Base-by-base conservation (phyloP, 2,888 invertebrate genomes). In the Caenorhabditis becei region DNA sequence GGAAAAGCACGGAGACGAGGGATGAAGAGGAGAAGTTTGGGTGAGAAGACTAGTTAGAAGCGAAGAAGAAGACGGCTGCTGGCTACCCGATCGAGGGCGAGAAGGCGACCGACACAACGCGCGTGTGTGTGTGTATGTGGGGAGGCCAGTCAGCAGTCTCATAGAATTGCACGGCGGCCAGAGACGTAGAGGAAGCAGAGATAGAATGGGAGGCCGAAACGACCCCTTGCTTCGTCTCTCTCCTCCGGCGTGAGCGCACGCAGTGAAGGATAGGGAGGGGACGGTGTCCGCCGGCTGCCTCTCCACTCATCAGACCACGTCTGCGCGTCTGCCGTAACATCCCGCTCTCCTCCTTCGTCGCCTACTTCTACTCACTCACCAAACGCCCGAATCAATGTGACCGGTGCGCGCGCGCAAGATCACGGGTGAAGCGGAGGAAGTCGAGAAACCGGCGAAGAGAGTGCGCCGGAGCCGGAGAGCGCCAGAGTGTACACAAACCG, bases 101-200 rank as follows among this genome's bases (percentile, higher is more conserved):
- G 66, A 66, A 75, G 65, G 66, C 75, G 66, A 66, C 75, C 66
- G 53, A 61, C 44, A 10, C 51, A 18, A 66, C 63, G 53, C 58
- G 72, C 61, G 67, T 79, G 44, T 63, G 66, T 58, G 58, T 66
- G 66, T 66, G 65, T 32, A 49, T 67, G 66, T 54, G 49, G 63
- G 75, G 72, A 72, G 77, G 77, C 70, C 77, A 81, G 72, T 77
- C 66, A 72, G 71, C 49, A 70, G 63, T 71, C 63, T 56, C 63
- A 67, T 72, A 49, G 56, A 79, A 82, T 78, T 71, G 79, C 70
- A 71, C 44, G 72, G 23, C 24, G 59, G 63, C 54, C 61, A 78
- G 65, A 65, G 82, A 82, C 78, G 78, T 53, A 77, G 72, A 59
- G 54, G 74, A 54, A 56, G 26, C 24, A 24, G 63, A 77, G 35